Evolutionary conservation across 2,113 vertebrate genomes (phyloP), one percentile per base, ranked within the genome.

Genomic region (Mohoua ochrocephala): DNA sequence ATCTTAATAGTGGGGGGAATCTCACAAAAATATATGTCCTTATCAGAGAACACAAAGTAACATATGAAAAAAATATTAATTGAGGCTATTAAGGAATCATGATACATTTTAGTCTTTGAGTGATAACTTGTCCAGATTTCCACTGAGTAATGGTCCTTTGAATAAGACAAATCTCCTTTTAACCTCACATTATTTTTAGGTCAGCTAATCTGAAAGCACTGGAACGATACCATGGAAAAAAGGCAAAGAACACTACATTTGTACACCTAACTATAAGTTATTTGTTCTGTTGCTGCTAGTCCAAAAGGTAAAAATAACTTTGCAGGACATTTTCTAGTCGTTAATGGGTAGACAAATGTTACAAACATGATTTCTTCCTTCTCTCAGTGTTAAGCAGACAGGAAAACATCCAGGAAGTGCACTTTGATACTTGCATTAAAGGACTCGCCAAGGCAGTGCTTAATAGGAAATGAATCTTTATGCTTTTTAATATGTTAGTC

Each of bases 401-500:
- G 74, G 26, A 73, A 87, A 84, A 50, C 0, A 0, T 47, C 52
- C 56, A 75, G 64, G 27, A 95, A 87, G 17, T 28, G 27, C 7
- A 49, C 13, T 68, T 82, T 42, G 52, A 75, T 61, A 27, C 22
- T 74, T 74, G 33, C 68, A 78, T 80, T 93, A 80, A 91, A 87
- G n/a, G 35, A 70, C 33, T 90, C 8, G 50, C 31, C 20, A 70
- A 60, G 54, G 50, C 70, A 63, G n/a, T 56, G n/a, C 47, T 73
- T 65, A n/a, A 41, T 54, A 94, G 47, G 41, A 96, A 96, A 96
- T 37, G 41, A 81, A 93, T 75, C 63, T 92, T 54, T 91, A 83
- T 87, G n/a, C 65, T 89, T 89, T 96, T 95, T 70, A 81, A 92
- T 95, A 76, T 93, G 80, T 84, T 89, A 70, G 80, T 93, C 90